Conservation (phyloP, 2,888 invertebrate species). For the Xestobium rufovillosum region DNA sequence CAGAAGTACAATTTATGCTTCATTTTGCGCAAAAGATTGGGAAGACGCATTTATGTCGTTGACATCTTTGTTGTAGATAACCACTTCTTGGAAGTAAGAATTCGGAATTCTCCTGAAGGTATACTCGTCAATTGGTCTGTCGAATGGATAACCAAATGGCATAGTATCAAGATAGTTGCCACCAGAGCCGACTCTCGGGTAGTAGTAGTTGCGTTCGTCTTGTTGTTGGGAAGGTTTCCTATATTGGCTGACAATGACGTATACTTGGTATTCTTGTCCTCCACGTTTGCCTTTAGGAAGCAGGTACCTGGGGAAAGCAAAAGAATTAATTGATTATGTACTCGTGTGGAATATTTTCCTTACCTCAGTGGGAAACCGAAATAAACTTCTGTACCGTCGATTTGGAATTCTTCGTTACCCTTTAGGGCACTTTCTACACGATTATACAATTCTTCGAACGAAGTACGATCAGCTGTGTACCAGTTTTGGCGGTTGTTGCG, state of each 20-base stretch:
- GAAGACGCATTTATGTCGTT: slow-evolving; percentile 7
- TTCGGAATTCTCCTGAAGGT: slow-evolving; percentile 11
- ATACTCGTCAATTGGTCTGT: slow-evolving; percentile 7
- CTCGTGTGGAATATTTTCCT: slow-evolving; percentile 3
- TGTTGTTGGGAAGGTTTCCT: slow-evolving; percentile 6
- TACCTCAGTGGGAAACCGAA: slow-evolving; percentile 62
- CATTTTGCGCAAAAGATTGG: not conserved
- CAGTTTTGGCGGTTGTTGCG: slow-evolving; percentile 60
- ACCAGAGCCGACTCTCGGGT: slow-evolving; percentile 12
- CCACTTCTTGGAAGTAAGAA: slow-evolving; percentile 12
- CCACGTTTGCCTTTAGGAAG: slow-evolving; percentile 11
- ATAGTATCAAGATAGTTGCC: slow-evolving; percentile 13
- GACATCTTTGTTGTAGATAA: slow-evolving; percentile 12
- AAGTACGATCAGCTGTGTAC: slow-evolving; percentile 55
- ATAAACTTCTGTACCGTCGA: slow-evolving; percentile 50
- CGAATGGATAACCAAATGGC: slow-evolving; percentile 14
- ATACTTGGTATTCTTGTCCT: slow-evolving; percentile 13
- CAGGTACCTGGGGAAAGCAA: slow-evolving; percentile 9
- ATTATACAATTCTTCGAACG: slow-evolving; percentile 56
- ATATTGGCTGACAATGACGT: slow-evolving; percentile 12
- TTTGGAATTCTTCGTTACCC: slow-evolving; percentile 47
- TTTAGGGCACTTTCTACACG: slow-evolving; percentile 46
- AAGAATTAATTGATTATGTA: too few relatives aligned
- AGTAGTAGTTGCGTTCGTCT: slow-evolving; percentile 8
- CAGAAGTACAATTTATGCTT: slow-evolving; percentile 1